A percentile compares a stretch with the other conserved stretches of the same genome.
phyloP scores from a whole-genome alignment of 2,113 vertebrate genomes.

The Dromiciops gliroides region DNA sequence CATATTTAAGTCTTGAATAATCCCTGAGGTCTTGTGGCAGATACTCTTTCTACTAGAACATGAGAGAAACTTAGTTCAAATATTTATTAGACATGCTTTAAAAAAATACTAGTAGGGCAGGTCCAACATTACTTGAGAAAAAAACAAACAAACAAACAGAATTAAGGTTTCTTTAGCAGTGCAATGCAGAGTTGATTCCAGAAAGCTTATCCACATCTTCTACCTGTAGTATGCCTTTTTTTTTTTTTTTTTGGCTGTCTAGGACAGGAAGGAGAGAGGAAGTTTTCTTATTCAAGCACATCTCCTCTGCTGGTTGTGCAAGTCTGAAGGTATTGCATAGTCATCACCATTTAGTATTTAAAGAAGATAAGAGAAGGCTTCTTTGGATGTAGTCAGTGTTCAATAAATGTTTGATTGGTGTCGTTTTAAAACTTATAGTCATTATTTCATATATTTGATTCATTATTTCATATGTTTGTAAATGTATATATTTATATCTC shows the following conservation, averaged over 20 bases:
- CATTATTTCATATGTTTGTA: not conserved
- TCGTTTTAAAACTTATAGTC: not conserved
- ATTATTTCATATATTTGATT: not conserved
- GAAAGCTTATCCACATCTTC: not conserved
- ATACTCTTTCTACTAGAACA: not conserved
- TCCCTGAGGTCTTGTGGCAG: not conserved
- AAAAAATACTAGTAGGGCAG: not conserved
- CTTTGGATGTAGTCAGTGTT: not conserved
- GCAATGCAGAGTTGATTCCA: not conserved
- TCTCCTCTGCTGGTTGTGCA: slow-evolving; percentile 15
- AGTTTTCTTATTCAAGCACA: not conserved
- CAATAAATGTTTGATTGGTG: not conserved
- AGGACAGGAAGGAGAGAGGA: slow-evolving; percentile 10
- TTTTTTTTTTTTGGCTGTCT: not conserved
- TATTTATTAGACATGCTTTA: not conserved
- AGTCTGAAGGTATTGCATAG: not conserved
- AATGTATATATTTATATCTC: not conserved
- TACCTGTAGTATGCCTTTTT: not conserved
- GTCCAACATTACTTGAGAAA: not conserved
- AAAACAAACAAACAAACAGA: not conserved
- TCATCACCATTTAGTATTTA: slow-evolving; percentile 36
- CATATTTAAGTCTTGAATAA: not conserved
- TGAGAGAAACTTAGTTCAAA: not conserved
- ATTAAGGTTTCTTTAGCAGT: not conserved
- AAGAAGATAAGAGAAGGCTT: not conserved